These are phyloP conservation scores for Caenorhabditis imperialis DNA, from an alignment of 2,888 invertebrate species.

Conservation along the genomic window DNA sequence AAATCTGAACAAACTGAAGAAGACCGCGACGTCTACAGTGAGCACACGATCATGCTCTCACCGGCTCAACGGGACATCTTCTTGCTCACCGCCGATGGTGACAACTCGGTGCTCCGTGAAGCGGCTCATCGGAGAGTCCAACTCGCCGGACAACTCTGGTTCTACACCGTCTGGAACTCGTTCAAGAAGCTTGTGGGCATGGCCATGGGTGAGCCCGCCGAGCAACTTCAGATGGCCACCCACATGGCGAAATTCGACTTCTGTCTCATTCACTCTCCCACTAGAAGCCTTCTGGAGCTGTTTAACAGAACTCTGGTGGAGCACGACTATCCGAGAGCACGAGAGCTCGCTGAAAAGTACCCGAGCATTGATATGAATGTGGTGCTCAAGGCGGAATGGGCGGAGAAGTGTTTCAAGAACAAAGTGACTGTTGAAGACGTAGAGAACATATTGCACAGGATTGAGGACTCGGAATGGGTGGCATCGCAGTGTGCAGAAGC, in stretches of 20 bases:
- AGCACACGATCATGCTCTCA: conserved; percentile 54
- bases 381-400: conserved; percentile 67
- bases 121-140: conserved; percentile 59
- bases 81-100: conserved; percentile 56
- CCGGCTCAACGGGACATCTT: conserved; percentile 61
- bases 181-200: conserved; percentile 65
- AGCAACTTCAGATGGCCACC: conserved; percentile 64
- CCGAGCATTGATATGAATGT: conserved; percentile 55
- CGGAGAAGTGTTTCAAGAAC: conserved; percentile 53
- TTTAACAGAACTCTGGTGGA: conserved; percentile 60
- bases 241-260: conserved; percentile 61
- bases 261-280: conserved; percentile 59
- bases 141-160: conserved; percentile 57
- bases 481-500: conserved; percentile 55
- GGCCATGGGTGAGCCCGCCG: conserved; percentile 67
- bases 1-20: conserved; percentile 25
- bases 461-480: conserved; percentile 59
- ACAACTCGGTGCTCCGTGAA: conserved; percentile 52
- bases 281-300: conserved; percentile 62
- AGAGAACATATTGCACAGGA: conserved; percentile 52
- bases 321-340: conserved; percentile 56
- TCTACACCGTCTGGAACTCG: conserved; percentile 60
- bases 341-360: conserved; percentile 52
- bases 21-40: conserved; percentile 47
- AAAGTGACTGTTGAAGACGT: conserved; percentile 55